A percentile compares a stretch with the other conserved stretches of the same genome.
phyloP scores from a whole-genome alignment of 2,113 vertebrate species.

The Oreochromis aureus region DNA sequence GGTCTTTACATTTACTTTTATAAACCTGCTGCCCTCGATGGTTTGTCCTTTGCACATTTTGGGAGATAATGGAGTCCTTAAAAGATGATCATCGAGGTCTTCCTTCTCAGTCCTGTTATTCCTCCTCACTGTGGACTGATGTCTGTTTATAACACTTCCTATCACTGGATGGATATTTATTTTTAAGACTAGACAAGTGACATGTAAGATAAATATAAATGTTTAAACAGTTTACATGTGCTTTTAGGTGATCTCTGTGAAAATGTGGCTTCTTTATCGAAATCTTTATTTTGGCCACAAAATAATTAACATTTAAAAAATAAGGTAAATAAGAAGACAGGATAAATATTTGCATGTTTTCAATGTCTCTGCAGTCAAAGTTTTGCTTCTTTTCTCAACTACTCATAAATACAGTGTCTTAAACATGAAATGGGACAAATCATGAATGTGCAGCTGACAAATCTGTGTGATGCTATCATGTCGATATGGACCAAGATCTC shows the following conservation, averaged over 20 bases:
- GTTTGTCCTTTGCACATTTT: not conserved
- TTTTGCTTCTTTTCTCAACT: not conserved
- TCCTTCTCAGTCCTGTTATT: not conserved
- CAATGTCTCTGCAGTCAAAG: not conserved
- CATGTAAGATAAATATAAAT: not conserved
- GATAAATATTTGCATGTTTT: not conserved
- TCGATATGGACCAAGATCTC: not conserved
- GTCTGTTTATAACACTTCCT: not conserved
- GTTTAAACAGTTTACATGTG: not conserved
- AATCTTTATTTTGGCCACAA: not conserved
- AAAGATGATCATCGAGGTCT: not conserved
- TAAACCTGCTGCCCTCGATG: not conserved
- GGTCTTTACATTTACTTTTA: not conserved
- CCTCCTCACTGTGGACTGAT: accelerated
- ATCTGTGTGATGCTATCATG: not conserved
- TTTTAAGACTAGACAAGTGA: not conserved
- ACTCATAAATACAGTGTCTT: accelerated
- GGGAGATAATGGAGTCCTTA: not conserved
- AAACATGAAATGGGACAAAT: not conserved
- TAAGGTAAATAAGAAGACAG: not conserved
- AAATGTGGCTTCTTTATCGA: not conserved
- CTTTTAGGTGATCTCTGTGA: not conserved
- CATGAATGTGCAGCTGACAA: not conserved
- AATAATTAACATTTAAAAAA: too few species aligned
- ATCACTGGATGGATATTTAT: not conserved